Evolutionary conservation across 2,888 invertebrate species (phyloP), one percentile per base, ranked within the genome.

Genomic region (Polyommatus icarus): DNA sequence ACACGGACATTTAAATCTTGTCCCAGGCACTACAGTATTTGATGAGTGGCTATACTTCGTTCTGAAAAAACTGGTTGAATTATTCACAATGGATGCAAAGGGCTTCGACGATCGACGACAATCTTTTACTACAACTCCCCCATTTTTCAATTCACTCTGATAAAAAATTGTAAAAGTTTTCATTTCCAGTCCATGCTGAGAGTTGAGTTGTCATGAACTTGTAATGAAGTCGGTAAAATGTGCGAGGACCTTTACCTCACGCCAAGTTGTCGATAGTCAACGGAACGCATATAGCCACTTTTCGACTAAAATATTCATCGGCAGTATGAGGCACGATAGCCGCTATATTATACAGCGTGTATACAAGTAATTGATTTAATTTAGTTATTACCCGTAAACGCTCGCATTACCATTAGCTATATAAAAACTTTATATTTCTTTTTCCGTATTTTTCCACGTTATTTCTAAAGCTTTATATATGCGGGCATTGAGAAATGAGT

Each of bases 331-430:
- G 67, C 32, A 67, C 67, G 67, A 18, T 29, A 67, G 67, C 29
- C 6, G 61, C 61, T 24, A 67, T 24, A 67, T 24, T 67, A 67
- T 67, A 67, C 67, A 32, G 29, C 50, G 54, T 29, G 50, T 24
- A 54, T 54, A 29, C 29, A 20, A 5, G 75, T 75, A 76, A 61
- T 67, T 71, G 76, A 71, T 36, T 40, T 67, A 61, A 76, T 77
- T 71, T 71, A 29, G 71, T 54, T 29, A 46, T 50, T 32, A 54
- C 32, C 29, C 5, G 54, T 75, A 50, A 75, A 20, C 50, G 75
- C 75, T 24, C 15, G 50, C 54, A 50, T 29, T 46, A 29, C 46
- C 46, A 54, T 75, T 61, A 61, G 10, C 54, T 12, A 54, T 46
- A 24, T 24, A 54, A 50, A 50, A 50, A 18, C 12, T 12, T 12